A percentile compares a stretch with the other conserved stretches of the same genome.
Conservation (phyloP, 2,797 vertebrate genomes). For the Gymnoscopelus braueri region DNA sequence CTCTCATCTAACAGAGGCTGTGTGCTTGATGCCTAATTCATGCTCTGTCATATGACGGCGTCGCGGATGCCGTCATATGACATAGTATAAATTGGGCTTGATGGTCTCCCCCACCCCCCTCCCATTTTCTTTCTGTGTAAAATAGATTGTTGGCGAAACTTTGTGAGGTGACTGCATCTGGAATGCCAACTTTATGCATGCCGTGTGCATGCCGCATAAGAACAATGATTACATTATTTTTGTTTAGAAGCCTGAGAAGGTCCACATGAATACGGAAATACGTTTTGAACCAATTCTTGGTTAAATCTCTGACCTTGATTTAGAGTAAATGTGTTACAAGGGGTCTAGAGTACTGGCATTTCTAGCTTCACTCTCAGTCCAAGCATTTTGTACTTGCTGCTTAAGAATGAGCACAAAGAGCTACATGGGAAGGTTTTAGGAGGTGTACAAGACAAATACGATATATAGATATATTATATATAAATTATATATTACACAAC, state of each 20-base stretch:
- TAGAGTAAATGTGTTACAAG: slow-evolving; percentile 9
- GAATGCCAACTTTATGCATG: slow-evolving; percentile 65
- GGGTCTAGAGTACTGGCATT: slow-evolving; percentile 32
- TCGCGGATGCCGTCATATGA: too few relatives aligned
- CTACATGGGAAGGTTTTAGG: slow-evolving; percentile 53
- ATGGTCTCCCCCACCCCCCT: not conserved
- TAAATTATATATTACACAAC: slow-evolving; percentile 35
- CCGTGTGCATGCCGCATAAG: slow-evolving; percentile 30
- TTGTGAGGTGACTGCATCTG: slow-evolving; percentile 41
- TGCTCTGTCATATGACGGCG: too few relatives aligned
- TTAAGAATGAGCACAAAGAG: slow-evolving; percentile 80
- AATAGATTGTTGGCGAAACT: slow-evolving; percentile 32
- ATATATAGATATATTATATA: too few relatives aligned
- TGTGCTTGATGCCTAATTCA: slow-evolving; percentile 26
- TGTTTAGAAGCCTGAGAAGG: not conserved
- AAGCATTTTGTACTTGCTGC: slow-evolving; percentile 70
- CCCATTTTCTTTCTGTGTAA: slow-evolving; percentile 33
- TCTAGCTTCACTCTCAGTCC: slow-evolving; percentile 42
- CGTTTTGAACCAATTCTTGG: too few relatives aligned
- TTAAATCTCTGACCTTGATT: too few relatives aligned
- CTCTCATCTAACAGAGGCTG: slow-evolving; percentile 37
- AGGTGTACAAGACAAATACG: slow-evolving; percentile 51
- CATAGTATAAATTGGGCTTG: too few relatives aligned
- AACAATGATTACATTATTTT: not conserved
- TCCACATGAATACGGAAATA: too few relatives aligned